A percentile compares a stretch with the other conserved stretches of the same genome.
These are phyloP conservation scores for Andrena praecox DNA, from an alignment of 2,888 invertebrate genomes.

Conservation along the genomic window DNA sequence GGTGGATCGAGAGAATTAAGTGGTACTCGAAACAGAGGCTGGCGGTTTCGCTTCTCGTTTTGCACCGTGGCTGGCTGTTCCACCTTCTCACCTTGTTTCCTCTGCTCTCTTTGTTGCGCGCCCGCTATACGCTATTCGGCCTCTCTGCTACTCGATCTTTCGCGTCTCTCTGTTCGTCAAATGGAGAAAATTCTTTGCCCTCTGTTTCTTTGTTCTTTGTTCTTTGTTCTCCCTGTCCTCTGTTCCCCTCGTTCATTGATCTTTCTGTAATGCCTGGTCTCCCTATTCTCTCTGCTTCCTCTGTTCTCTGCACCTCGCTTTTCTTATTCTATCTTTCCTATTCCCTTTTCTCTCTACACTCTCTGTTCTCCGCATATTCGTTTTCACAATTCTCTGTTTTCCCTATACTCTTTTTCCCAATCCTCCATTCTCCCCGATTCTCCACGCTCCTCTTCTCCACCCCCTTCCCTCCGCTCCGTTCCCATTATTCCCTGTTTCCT, in stretches of 20 bases:
- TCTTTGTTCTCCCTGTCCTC: neutral
- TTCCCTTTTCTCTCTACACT: neutral
- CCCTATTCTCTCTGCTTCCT: neutral
- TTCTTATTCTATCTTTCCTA: neutral
- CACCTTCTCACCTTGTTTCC: neutral
- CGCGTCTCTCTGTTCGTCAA: neutral
- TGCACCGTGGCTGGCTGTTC: conserved; percentile 8
- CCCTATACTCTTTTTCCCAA: neutral
- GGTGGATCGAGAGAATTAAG: conserved; percentile 52
- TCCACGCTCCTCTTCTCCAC: neutral
- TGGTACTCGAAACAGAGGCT: conserved; percentile 52
- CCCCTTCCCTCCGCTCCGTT: neutral
- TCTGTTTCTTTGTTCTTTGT: neutral
- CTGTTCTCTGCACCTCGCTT: neutral
- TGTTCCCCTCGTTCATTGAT: conserved; percentile 1
- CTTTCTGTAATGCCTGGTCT: neutral
- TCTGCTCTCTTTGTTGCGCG: neutral
- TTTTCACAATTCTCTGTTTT: neutral
- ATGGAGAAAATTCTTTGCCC: neutral
- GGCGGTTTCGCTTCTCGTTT: conserved; percentile 29
- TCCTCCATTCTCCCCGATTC: neutral
- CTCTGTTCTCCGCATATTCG: neutral
- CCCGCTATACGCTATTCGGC: too few species aligned
- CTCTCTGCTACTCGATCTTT: too few species aligned
- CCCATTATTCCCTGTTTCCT: neutral